A percentile compares a stretch with the other conserved stretches of the same genome.
Conservation (phyloP, 2,797 vertebrate genomes). For the Discoglossus pictus region DNA sequence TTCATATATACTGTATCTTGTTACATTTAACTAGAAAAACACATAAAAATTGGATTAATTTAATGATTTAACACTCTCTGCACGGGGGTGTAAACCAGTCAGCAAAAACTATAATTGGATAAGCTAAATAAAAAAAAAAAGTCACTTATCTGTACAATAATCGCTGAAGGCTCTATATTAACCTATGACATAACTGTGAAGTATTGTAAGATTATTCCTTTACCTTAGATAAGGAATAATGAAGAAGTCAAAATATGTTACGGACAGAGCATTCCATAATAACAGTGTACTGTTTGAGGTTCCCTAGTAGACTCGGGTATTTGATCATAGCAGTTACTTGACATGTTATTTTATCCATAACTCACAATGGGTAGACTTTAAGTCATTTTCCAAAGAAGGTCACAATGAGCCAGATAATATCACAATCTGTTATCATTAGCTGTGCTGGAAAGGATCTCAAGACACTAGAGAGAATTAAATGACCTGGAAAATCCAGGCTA, state of each 20-base stretch:
- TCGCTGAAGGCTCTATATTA: constrained; percentile 12
- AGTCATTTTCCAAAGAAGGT: constrained; percentile 61
- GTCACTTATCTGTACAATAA: not conserved
- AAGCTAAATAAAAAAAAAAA: not conserved
- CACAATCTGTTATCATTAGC: constrained; percentile 70
- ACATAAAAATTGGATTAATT: too few species aligned
- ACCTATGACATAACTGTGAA: constrained; percentile 24
- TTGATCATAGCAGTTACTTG: constrained; percentile 48
- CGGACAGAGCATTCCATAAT: constrained; percentile 7
- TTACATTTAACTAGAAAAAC: too few species aligned
- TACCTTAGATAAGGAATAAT: not conserved
- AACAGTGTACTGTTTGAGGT: constrained; percentile 29
- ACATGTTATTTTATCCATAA: constrained; percentile 35
- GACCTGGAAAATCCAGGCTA: constrained; percentile 69
- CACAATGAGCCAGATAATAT: constrained; percentile 61
- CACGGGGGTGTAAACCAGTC: constrained; percentile 20
- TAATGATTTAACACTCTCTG: too few species aligned
- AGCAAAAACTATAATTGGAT: constrained; percentile 34
- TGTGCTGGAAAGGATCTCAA: constrained; percentile 64
- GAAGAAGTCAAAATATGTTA: constrained; percentile 2
- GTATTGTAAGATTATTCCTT: constrained; percentile 8
- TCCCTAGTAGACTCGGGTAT: constrained; percentile 9
- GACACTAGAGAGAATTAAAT: constrained; percentile 67
- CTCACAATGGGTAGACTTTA: constrained; percentile 55
- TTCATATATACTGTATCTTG: too few species aligned